phyloP scores from a whole-genome alignment of 92 coral and sea anemone species.

The Metridium senile region DNA sequence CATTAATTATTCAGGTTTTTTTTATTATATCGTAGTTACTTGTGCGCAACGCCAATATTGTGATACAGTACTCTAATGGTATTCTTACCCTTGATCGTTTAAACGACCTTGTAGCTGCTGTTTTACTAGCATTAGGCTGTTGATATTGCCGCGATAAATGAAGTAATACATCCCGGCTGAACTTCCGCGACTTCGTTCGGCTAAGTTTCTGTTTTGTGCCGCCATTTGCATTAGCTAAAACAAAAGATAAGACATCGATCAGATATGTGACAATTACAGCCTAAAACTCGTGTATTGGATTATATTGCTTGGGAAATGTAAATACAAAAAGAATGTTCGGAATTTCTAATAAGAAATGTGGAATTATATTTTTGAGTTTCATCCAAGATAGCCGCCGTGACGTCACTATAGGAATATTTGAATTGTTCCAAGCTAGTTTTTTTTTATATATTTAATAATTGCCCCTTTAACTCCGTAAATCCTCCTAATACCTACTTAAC shows the following conservation, averaged over 20 bases:
- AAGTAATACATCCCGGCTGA: constrained; percentile 82
- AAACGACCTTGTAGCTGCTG: constrained; percentile 59
- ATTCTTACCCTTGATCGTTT: constrained; percentile 75
- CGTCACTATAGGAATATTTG: no score
- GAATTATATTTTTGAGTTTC: no score
- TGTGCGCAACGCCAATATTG: not conserved
- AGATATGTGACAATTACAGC: no score
- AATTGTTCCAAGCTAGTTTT: no score
- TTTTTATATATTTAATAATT: no score
- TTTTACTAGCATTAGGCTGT: constrained; percentile 60
- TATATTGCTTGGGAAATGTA: no score
- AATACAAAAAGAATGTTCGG: no score
- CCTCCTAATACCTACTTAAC: no score
- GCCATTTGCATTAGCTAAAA: constrained; percentile 27
- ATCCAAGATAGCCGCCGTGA: no score
- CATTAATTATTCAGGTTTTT: not conserved
- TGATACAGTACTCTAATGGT: not conserved
- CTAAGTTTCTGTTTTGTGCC: constrained; percentile 32
- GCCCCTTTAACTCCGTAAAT: no score
- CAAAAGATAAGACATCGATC: constrained; percentile 1
- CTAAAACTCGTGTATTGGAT: no score
- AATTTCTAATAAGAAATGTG: no score
- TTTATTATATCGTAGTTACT: not conserved
- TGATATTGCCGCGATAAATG: constrained; percentile 84
- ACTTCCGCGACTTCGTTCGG: constrained; percentile 77